Base-by-base conservation (phyloP, 1,140 invertebrate genomes). In the Bilobella aurantiaca region DNA sequence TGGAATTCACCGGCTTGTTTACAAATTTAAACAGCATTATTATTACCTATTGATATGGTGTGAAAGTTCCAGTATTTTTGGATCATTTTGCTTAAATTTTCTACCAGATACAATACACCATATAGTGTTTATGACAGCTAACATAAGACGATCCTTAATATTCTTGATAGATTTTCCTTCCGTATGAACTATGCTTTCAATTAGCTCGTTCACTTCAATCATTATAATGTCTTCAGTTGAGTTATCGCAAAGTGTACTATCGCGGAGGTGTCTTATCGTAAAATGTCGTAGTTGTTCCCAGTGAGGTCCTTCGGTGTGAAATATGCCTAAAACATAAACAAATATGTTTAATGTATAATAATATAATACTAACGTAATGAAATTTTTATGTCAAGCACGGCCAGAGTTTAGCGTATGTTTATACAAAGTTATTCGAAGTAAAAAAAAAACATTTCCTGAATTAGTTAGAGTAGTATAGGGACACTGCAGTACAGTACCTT, bases 271-370 rank as follows among this genome's bases (percentile, higher is more conserved):
- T 14, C 63, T 49, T 2, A 64, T 1, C 2, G 47, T 62, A 29
- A 64, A 64, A 21, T 49, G 63, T 3, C 61, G 27, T 21, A 47
- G 63, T 5, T 18, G 3, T 46, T 61, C 49, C 63, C 63, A 64
- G 18, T 8, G 29, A 3, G 57, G 31, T 8, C 63, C 63, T 32
- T 64, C 28, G 18, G 63, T 23, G n/a, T n/a, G 3, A 37, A 61
- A 61, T 2, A 61, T 12, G 58, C 58, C 58, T 3, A n/a, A n/a
- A n/a, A n/a, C n/a, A n/a, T n/a, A n/a, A n/a, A n/a, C n/a, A n/a
- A n/a, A n/a, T n/a, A n/a, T n/a, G n/a, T n/a, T n/a, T n/a, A n/a
- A n/a, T n/a, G n/a, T n/a, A n/a, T n/a, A n/a, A n/a, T n/a, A n/a
- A n/a, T n/a, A n/a, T n/a, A n/a, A n/a, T n/a, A n/a, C n/a, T n/a